Evolutionary conservation across 35 echinoderm and acorn worm genomes (phyloP).

Genomic region (Acanthaster planci): DNA sequence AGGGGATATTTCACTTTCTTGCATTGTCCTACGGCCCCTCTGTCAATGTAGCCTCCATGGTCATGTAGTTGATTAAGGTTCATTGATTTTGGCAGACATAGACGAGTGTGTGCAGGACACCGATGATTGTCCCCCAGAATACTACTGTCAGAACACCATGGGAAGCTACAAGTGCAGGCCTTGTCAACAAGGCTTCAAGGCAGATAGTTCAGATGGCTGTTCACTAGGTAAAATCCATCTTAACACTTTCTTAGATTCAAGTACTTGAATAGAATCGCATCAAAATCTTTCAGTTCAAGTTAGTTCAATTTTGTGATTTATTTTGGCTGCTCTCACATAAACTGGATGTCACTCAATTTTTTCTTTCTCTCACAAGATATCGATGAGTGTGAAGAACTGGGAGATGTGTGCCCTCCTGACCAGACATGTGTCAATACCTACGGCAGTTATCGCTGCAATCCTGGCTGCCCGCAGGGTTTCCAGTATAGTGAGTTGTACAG

Average conservation of each 20-base stretch:
- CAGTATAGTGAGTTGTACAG: slow-evolving; percentile 13
- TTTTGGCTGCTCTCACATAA: background rate
- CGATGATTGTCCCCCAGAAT: slow-evolving; percentile 43
- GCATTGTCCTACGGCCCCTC: too few relatives aligned
- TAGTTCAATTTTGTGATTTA: background rate
- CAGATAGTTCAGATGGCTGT: slow-evolving; percentile 62
- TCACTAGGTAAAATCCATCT: slow-evolving; percentile 50
- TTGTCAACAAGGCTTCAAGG: slow-evolving; percentile 58
- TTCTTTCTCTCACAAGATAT: slow-evolving; percentile 50
- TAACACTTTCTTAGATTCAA: background rate
- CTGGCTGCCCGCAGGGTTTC: slow-evolving; percentile 36
- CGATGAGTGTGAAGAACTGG: slow-evolving; percentile 67
- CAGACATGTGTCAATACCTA: slow-evolving; percentile 50
- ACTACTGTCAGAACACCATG: slow-evolving; percentile 68
- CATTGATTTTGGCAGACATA: slow-evolving; percentile 64
- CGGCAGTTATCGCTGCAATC: slow-evolving; percentile 53
- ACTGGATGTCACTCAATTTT: background rate
- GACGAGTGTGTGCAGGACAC: slow-evolving; percentile 69
- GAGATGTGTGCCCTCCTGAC: slow-evolving; percentile 29
- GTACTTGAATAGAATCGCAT: background rate
- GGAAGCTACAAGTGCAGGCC: slow-evolving; percentile 73
- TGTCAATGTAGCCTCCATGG: too few relatives aligned
- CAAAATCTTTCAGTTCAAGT: background rate
- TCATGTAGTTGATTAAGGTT: background rate
- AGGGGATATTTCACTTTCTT: too few relatives aligned